phyloP scores from a whole-genome alignment of 2,113 vertebrate species.

The Chloroceryle aenea region DNA sequence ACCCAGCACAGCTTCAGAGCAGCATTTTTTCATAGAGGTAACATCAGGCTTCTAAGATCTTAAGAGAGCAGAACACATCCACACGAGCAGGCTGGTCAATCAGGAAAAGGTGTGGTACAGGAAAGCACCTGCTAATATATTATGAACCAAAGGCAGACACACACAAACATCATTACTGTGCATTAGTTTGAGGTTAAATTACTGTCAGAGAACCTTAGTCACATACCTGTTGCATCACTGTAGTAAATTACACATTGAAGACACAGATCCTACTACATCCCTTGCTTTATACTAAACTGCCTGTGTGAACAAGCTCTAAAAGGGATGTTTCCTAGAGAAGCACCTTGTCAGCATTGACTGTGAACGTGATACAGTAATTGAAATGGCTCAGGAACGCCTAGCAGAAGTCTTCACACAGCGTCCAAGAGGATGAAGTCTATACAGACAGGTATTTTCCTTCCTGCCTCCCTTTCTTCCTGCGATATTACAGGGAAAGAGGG shows the following conservation, averaged over 20 bases:
- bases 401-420: not conserved
- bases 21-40: not conserved
- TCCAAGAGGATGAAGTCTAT: not conserved
- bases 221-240: not conserved
- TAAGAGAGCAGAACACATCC: not conserved
- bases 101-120: not conserved
- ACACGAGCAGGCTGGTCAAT: not conserved
- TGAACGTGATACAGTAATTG: not conserved
- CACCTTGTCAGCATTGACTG: not conserved
- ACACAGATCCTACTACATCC: not conserved
- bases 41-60: not conserved
- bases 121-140: not conserved
- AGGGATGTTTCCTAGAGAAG: not conserved
- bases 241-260: not conserved
- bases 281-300: not conserved
- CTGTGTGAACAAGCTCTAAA: not conserved
- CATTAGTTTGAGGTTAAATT: not conserved
- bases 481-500: accelerated
- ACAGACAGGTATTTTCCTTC: not conserved
- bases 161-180: not conserved
- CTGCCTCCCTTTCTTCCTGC: not conserved
- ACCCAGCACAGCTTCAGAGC: not conserved
- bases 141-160: not conserved
- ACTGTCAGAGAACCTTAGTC: not conserved
- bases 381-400: not conserved